These are phyloP conservation scores for Melanaphis sacchari DNA, from an alignment of 1,140 invertebrate species.

Conservation along the genomic window DNA sequence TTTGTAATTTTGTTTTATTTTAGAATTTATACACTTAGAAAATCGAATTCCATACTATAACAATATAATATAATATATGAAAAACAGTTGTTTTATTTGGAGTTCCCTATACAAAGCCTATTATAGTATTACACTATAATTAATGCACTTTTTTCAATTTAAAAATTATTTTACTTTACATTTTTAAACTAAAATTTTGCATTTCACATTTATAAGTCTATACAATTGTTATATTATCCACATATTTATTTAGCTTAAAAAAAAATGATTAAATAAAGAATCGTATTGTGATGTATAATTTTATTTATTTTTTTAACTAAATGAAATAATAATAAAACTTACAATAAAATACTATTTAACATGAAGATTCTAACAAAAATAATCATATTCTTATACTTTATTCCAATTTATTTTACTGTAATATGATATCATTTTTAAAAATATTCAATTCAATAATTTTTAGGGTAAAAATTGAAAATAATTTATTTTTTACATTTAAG, in stretches of 20 bases:
- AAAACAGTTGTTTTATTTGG: neutral
- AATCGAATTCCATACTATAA: neutral
- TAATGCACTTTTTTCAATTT: neutral
- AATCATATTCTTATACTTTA: too few species aligned
- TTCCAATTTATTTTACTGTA: too few species aligned
- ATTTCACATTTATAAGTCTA: neutral
- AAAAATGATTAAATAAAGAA: neutral
- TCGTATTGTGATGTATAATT: neutral
- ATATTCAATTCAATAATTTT: too few species aligned
- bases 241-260: neutral
- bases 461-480: too few species aligned
- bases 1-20: neutral
- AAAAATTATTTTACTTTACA: neutral
- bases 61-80: neutral
- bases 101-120: neutral
- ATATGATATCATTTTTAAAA: too few species aligned
- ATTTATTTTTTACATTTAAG: too few species aligned
- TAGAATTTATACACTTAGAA: neutral
- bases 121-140: neutral
- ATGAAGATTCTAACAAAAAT: too few species aligned
- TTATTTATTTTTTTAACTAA: neutral
- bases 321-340: neutral
- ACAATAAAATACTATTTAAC: neutral
- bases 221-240: neutral
- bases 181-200: neutral